Conservation (phyloP, 2,797 vertebrate species). For the Rachycentron canadum region DNA sequence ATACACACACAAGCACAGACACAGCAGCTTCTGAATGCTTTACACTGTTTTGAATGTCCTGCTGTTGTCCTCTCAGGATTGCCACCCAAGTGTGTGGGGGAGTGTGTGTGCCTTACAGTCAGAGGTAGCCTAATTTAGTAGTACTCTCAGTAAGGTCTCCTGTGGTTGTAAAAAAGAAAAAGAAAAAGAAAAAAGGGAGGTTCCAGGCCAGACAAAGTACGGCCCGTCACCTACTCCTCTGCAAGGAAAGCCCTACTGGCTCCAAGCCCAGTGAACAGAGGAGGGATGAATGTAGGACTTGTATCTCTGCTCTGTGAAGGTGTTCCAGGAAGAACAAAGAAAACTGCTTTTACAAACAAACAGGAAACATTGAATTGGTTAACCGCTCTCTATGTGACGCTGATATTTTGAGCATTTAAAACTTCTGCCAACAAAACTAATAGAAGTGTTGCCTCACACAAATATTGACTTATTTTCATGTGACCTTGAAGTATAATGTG, state of each 20-base stretch:
- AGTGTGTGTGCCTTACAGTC: constrained; percentile 32
- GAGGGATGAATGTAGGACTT: constrained; percentile 47
- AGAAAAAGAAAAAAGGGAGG: constrained; percentile 29
- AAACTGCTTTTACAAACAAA: constrained; percentile 6
- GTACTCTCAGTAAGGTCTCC: constrained; percentile 37
- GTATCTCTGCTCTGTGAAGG: constrained; percentile 59
- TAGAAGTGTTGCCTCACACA: constrained; percentile 22
- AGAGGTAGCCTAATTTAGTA: constrained; percentile 48
- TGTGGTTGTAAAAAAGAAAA: constrained; percentile 41
- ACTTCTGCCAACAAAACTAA: constrained; percentile 29
- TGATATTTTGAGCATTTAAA: constrained; percentile 20
- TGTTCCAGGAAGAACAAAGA: constrained; percentile 67
- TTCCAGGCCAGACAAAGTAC: constrained; percentile 69
- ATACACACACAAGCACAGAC: constrained; percentile 27
- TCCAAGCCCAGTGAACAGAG: constrained; percentile 64
- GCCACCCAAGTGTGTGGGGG: constrained; percentile 26
- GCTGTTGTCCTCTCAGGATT: constrained; percentile 26
- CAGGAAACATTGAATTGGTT: constrained; percentile 13
- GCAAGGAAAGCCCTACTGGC: constrained; percentile 76
- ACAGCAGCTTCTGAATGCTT: constrained; percentile 44
- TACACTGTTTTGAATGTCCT: constrained; percentile 43
- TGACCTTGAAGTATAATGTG: constrained; percentile 48
- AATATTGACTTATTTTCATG: constrained; percentile 57
- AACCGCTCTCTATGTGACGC: constrained; percentile 17
- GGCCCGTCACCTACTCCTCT: constrained; percentile 65